Percentiles rank a stretch among this genome's conserved stretches.
Conservation (phyloP, 2,113 vertebrate species). For the Oryzias woworae region DNA sequence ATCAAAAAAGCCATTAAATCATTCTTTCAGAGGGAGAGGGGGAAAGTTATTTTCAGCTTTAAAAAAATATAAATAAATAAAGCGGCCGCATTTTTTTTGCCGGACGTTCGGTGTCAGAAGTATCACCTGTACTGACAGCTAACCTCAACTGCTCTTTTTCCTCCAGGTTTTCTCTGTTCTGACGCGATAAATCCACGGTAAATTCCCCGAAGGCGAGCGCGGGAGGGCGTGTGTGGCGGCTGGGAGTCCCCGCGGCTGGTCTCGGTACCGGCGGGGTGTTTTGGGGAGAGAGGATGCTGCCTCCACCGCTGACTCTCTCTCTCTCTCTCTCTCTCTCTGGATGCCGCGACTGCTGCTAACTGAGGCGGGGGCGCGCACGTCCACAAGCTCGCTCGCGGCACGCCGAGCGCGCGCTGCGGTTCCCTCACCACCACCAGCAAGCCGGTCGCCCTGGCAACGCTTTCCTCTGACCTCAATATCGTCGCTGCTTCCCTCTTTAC, state of each 20-base stretch:
- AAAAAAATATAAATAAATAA: too few relatives aligned
- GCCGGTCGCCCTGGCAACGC: slow-evolving; percentile 74
- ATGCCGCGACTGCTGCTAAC: slow-evolving; percentile 36
- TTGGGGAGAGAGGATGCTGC: slow-evolving; percentile 26
- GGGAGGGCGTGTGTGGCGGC: slow-evolving; percentile 1
- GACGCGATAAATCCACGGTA: slow-evolving; percentile 42
- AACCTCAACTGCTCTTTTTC: not conserved
- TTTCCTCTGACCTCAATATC: slow-evolving; percentile 70
- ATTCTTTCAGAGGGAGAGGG: slow-evolving; percentile 5
- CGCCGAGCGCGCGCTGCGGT: slow-evolving; percentile 61
- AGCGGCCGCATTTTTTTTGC: not conserved
- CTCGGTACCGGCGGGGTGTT: slow-evolving; percentile 10
- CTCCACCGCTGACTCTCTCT: slow-evolving; percentile 19
- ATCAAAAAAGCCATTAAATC: slow-evolving; percentile 12
- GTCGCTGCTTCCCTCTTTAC: slow-evolving; percentile 13
- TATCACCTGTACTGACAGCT: slow-evolving; percentile 46
- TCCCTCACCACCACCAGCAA: slow-evolving; percentile 54
- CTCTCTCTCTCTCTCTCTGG: slow-evolving; percentile 31
- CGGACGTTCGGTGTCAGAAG: slow-evolving; percentile 31
- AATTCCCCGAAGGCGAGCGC: slow-evolving; percentile 17
- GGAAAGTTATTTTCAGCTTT: not conserved
- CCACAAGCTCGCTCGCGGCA: slow-evolving; percentile 42
- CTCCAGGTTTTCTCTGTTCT: slow-evolving; percentile 1
- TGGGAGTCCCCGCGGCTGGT: not conserved
- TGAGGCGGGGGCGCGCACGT: slow-evolving; percentile 25